Percentiles rank a stretch among this genome's conserved stretches.
Evolutionary conservation across 2,888 invertebrate genomes (phyloP).

Genomic region (Dicyrtoma fusca): DNA sequence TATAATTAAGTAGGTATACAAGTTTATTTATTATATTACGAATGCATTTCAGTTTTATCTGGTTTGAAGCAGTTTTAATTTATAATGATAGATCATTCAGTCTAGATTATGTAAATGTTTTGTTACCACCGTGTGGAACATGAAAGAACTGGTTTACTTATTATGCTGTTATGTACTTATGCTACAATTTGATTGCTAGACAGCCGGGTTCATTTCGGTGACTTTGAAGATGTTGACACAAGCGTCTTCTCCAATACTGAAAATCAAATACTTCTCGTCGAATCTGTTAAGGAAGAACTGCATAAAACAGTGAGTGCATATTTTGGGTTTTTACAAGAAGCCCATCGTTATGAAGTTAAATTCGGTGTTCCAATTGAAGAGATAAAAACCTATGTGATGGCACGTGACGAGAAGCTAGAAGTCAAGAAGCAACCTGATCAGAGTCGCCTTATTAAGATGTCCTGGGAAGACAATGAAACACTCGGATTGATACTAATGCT

Average conservation of each 20-base stretch:
- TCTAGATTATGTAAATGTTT: no score
- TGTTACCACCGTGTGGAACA: no score
- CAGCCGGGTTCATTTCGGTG: slow-evolving; percentile 53
- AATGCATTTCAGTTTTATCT: no score
- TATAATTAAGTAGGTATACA: background rate
- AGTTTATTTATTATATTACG: no score
- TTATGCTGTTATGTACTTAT: no score
- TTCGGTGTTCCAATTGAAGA: slow-evolving; percentile 47
- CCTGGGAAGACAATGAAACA: slow-evolving; percentile 14
- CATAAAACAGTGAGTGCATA: slow-evolving; percentile 49
- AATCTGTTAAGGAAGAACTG: slow-evolving; percentile 46
- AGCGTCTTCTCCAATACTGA: slow-evolving; percentile 35
- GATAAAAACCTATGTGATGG: slow-evolving; percentile 42
- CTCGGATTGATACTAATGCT: slow-evolving; percentile 21
- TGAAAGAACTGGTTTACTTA: no score
- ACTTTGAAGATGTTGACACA: slow-evolving; percentile 41
- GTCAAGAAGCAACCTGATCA: slow-evolving; percentile 19
- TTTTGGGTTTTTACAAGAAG: slow-evolving; percentile 53
- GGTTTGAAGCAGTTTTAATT: background rate
- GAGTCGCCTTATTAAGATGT: slow-evolving; percentile 12
- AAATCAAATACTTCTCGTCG: slow-evolving; percentile 48
- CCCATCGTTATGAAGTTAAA: slow-evolving; percentile 50
- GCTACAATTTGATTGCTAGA: slow-evolving; percentile 37
- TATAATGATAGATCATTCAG: background rate
- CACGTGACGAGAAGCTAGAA: slow-evolving; percentile 22